Evolutionary conservation across 2,797 vertebrate genomes (phyloP).

Genomic region (Antrozous pallidus): DNA sequence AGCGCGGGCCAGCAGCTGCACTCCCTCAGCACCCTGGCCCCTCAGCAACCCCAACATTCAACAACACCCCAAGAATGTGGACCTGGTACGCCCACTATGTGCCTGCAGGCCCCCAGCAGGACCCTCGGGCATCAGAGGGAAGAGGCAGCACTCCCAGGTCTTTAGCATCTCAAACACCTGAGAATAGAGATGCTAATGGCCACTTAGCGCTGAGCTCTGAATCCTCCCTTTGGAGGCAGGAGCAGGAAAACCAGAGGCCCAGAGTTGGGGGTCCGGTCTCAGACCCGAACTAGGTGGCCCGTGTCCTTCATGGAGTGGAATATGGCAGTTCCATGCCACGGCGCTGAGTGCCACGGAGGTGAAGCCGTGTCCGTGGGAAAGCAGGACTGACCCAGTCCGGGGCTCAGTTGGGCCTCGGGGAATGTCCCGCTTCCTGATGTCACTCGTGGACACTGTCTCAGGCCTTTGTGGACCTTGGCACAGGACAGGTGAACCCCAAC

Average conservation of each 20-base stretch:
- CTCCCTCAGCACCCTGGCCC: fast-evolving
- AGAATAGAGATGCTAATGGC: neutral
- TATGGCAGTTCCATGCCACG: neutral
- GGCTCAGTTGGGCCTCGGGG: fast-evolving
- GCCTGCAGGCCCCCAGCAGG: no score
- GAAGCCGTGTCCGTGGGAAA: fast-evolving
- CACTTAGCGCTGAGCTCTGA: no score
- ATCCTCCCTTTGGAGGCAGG: fast-evolving
- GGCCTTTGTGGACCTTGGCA: fast-evolving
- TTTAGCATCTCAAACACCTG: no score
- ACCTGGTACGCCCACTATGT: no score
- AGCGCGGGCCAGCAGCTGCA: fast-evolving
- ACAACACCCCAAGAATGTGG: no score
- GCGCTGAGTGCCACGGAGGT: neutral
- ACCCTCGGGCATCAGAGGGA: no score
- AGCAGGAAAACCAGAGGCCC: fast-evolving
- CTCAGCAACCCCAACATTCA: no score
- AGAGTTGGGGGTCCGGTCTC: neutral
- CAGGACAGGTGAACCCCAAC: fast-evolving
- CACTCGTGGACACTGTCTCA: fast-evolving
- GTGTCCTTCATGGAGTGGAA: neutral
- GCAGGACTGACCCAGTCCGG: fast-evolving
- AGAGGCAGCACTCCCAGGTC: no score
- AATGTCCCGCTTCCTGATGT: fast-evolving
- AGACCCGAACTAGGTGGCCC: no score